phyloP scores from a whole-genome alignment of 2,797 vertebrate genomes.

The Bradypodion pumilum region DNA sequence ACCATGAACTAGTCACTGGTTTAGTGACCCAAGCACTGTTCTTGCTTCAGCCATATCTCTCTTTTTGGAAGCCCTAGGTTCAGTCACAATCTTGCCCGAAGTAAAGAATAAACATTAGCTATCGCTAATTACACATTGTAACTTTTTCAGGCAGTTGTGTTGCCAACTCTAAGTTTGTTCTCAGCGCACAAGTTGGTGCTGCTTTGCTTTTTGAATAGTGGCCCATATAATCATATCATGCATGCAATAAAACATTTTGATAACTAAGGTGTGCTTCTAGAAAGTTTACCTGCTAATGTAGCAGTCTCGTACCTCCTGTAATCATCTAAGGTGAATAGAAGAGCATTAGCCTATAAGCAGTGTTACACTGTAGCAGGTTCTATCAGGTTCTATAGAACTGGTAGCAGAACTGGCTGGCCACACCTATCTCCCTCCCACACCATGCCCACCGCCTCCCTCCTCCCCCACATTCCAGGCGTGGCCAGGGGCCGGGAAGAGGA shows the following conservation, averaged over 20 bases:
- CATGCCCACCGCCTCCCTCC: no score
- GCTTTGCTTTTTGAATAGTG: conserved; percentile 21
- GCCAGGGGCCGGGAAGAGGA: no score
- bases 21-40: conserved; percentile 27
- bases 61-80: not conserved
- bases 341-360: not conserved
- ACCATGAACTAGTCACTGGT: not conserved
- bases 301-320: not conserved
- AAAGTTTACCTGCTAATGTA: not conserved
- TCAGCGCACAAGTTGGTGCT: not conserved
- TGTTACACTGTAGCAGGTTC: no score
- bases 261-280: conserved; percentile 36
- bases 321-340: not conserved
- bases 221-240: conserved; percentile 27
- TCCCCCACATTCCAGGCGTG: no score
- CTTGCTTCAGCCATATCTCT: not conserved
- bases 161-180: conserved; percentile 16
- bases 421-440: no score
- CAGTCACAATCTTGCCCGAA: conserved; percentile 37
- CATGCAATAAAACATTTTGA: conserved; percentile 12
- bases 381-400: no score
- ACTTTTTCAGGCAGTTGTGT: conserved; percentile 23
- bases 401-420: no score
- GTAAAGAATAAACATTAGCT: conserved; percentile 10
- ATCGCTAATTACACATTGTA: conserved; percentile 3